Conservation (phyloP, 1,140 invertebrate species). For the Chelonus insularis region DNA sequence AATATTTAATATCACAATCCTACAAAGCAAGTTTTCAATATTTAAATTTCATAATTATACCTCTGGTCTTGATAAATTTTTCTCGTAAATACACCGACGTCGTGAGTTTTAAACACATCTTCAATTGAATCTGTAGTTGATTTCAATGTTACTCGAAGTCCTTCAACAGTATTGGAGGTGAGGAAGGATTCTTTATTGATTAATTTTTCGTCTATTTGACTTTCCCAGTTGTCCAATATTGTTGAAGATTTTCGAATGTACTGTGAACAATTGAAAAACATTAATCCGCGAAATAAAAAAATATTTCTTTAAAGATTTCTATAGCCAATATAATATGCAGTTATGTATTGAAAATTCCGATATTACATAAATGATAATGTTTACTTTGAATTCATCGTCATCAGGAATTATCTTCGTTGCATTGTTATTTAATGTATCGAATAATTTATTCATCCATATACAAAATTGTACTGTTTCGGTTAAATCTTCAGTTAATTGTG, state of each 20-base stretch:
- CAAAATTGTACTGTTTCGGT: not conserved
- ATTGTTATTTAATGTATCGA: conserved; percentile 13
- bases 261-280: too few species aligned
- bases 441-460: conserved; percentile 15
- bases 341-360: not conserved
- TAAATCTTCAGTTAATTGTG: not conserved
- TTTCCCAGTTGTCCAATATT: too few species aligned
- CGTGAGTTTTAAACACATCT: too few species aligned
- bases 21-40: not conserved
- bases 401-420: not conserved
- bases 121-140: too few species aligned
- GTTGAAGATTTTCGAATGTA: too few species aligned
- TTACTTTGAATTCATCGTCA: conserved; percentile 3
- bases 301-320: not conserved
- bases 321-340: not conserved
- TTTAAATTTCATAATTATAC: not conserved
- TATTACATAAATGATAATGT: not conserved
- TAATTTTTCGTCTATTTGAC: too few species aligned
- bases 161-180: too few species aligned
- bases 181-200: too few species aligned
- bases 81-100: too few species aligned
- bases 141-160: too few species aligned
- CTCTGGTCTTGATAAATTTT: too few species aligned
- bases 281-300: too few species aligned
- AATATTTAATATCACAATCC: not conserved